Base-by-base conservation (phyloP, 1,140 invertebrate species). In the Heliconius hermathena region DNA sequence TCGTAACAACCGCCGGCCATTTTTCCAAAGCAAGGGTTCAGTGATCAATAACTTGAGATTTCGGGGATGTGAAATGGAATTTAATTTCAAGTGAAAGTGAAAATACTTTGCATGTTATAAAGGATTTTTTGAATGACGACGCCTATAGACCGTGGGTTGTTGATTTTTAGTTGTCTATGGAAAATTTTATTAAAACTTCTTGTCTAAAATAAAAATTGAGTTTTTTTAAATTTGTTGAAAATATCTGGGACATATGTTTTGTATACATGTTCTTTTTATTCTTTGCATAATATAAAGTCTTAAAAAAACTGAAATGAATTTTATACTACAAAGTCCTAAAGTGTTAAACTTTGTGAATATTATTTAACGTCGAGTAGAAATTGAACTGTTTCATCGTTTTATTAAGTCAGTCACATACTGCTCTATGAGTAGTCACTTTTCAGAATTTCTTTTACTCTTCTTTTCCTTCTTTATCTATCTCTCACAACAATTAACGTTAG, bases 81-180 rank as follows among this genome's bases (percentile, higher is more conserved):
- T 66, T 66, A 66, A 66, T 66, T 66, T 66, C 9, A 66, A 66
- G 20, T 26, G 26, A 66, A 66, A 57, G n/a, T 57, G 54, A 57
- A 57, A 57, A 22, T 57, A 22, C 54, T 57, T 57, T 57, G 26
- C 26, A 66, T 29, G 22, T 66, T 66, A 29, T 66, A 66, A 66
- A 66, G 60, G 22, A 66, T 66, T 29, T 66, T 26, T 66, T 29
- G 13, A 66, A 60, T 60, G n/a, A 60, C 57, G n/a, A 26, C 57
- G 22, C n/a, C 57, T 22, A 60, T 8, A 22, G 9, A 60, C 11
- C n/a, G 57, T 8, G 9, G 57, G 22, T 13, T 66, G 11, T 29
- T 66, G 22, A 4, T 22, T 66, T 66, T 66, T 66, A 29, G 22
- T 13, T 66, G n/a, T 11, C 9, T 41, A 41, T 41, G 9, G 29